Evolutionary conservation across 2,888 invertebrate genomes (phyloP), one percentile per base, ranked within the genome.

Genomic region (Himalopsyche tibetana): DNA sequence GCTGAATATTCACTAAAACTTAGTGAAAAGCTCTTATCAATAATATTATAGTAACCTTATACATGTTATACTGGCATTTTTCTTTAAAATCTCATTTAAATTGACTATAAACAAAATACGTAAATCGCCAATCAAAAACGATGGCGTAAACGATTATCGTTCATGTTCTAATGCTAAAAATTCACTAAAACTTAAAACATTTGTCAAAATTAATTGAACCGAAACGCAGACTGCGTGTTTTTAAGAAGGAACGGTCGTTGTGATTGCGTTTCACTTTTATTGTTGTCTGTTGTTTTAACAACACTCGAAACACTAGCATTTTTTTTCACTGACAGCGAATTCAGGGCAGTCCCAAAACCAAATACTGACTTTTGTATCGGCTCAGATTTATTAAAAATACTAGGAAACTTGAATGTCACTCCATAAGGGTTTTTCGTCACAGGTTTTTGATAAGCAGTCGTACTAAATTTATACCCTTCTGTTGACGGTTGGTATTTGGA

Each of bases 101-200:
- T 15, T 74, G 74, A 74, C 74, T 74, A 74, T 36, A 74, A 74
- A 74, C 36, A 74, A 38, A 74, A 74, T 74, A 74, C 15, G 28
- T 12, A 36, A 36, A 38, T 74, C 74, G 12, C 74, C 36, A 19
- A 45, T 51, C 51, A 15, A 4, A 51, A 8, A 51, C 15, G 15
- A 4, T 51, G 15, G 51, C 15, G 51, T 15, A 15, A 15, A 15
- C 51, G 51, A 51, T 51, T 15, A 51, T 51, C 19, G 19, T 11
- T 63, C 19, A 63, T 11, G 28, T 51, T 51, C 3, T 63, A 56
- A 56, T 63, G 28, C 4, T 63, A 63, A 28, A 63, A 63, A 63
- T 63, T 63, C 11, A 15, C 36, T 74, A 36, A 74, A 51, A 51
- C 15, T 15, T 51, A 15, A 15, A 51, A 51, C 51, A 51, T 36